Base-by-base conservation (phyloP, 2,113 vertebrate species). In the Aegypius monachus region DNA sequence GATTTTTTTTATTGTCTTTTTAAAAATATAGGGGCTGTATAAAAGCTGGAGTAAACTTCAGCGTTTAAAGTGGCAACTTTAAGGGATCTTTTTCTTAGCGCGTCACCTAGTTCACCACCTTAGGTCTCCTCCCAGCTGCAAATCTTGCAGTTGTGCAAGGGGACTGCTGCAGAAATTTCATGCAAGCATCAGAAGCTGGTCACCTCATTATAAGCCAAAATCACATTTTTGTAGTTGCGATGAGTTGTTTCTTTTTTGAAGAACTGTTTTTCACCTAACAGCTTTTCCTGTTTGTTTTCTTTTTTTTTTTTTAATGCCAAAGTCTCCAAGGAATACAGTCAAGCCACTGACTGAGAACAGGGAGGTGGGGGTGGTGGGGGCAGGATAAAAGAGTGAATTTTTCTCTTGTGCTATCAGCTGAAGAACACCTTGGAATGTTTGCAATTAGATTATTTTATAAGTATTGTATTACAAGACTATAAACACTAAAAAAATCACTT, bases 401-500 rank as follows among this genome's bases (percentile, higher is more conserved):
- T 88, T 81, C 40, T 71, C 25, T 36, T 43, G 9, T 84, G n/a
- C 91, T 93, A 68, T 97, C 74, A 95, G 66, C 66, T 96, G 81
- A 93, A 93, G 70, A 94, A 59, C 90, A 95, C 74, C 53, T 91
- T 96, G 86, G 20, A 93, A 72, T 84, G 59, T 84, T 96, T 75
- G 29, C 80, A 91, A 92, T 93, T 65, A 90, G 43, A 96, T 90
- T 93, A 78, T 94, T 96, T 94, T 92, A 80, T 93, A 80, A 53
- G 95, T 56, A 90, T 68, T 95, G 26, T 55, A 50, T 93, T 92
- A 78, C 52, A 90, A 58, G n/a, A 74, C 38, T 72, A 32, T 90
- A 89, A 96, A 75, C 32, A 78, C 58, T 32, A 83, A 97, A 96
- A 95, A 95, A 86, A 79, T 61, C 58, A 88, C 67, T 96, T 93